These are phyloP conservation scores for Bombylius discolor DNA, from an alignment of 2,888 invertebrate species.

Conservation along the genomic window DNA sequence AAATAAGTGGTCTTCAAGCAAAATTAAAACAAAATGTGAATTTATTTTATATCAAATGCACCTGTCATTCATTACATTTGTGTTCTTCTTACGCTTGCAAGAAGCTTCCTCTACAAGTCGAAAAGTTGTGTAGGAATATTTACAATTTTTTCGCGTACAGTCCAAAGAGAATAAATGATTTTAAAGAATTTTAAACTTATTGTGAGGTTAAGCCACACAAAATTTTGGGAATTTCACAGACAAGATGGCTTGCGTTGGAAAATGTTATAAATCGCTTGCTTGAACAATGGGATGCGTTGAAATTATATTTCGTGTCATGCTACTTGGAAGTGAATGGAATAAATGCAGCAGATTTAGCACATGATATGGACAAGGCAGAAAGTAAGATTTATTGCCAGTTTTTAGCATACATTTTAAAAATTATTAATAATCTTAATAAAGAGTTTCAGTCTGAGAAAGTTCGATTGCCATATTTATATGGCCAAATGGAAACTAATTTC, in stretches of 20 bases:
- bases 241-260: background rate
- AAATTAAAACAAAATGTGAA: background rate
- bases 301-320: background rate
- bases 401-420: too few relatives aligned
- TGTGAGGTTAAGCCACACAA: background rate
- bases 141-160: background rate
- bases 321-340: background rate
- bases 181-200: background rate
- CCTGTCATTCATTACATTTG: background rate
- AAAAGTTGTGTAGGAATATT: background rate
- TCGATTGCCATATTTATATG: too few relatives aligned
- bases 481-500: too few relatives aligned
- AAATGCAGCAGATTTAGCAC: too few relatives aligned
- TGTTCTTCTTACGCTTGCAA: background rate
- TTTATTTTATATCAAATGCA: background rate
- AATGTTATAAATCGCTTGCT: background rate
- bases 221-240: background rate
- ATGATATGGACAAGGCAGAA: too few relatives aligned
- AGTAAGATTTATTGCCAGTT: too few relatives aligned
- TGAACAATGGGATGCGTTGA: background rate
- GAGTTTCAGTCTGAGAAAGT: too few relatives aligned
- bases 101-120: background rate
- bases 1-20: background rate
- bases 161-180: background rate
- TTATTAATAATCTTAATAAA: too few relatives aligned